Conservation (phyloP, 2,888 invertebrate genomes). For the Plebejus anna region DNA sequence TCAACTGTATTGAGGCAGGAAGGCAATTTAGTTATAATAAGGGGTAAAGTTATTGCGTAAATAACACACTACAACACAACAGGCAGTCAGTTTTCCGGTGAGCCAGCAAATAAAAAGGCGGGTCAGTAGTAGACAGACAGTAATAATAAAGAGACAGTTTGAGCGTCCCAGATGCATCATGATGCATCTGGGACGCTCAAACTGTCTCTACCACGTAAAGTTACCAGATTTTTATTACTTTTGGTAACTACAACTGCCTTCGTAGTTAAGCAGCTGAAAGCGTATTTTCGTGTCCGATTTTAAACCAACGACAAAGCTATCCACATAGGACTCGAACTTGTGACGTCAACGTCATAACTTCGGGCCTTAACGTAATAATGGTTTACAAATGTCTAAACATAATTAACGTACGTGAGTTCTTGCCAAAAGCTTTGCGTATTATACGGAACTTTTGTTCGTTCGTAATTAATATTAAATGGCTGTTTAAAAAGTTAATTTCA, state of each 20-base stretch:
- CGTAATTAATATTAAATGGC: constrained; percentile 29
- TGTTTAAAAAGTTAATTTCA: constrained; percentile 26
- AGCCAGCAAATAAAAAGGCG: background rate
- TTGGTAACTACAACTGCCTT: background rate
- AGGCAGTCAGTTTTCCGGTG: background rate
- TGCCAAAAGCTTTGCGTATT: constrained; percentile 18
- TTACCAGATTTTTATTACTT: background rate
- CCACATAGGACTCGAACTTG: background rate
- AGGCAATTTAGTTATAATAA: background rate
- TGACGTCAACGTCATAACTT: constrained; percentile 20
- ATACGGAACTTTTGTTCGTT: constrained; percentile 21
- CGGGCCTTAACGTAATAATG: constrained; percentile 11
- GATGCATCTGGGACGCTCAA: too few relatives aligned
- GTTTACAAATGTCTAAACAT: constrained; percentile 26
- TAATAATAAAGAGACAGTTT: too few relatives aligned
- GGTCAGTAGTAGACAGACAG: too few relatives aligned
- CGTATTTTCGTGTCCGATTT: background rate
- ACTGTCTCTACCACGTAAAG: background rate
- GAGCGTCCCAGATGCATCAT: too few relatives aligned
- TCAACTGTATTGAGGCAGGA: background rate
- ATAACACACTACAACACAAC: background rate
- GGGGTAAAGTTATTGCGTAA: background rate
- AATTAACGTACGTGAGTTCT: constrained; percentile 9
- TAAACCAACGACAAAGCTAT: background rate
- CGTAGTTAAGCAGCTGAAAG: background rate